These are phyloP conservation scores for Crenuchus spilurus DNA, from an alignment of 2,797 vertebrate genomes.

Conservation along the genomic window DNA sequence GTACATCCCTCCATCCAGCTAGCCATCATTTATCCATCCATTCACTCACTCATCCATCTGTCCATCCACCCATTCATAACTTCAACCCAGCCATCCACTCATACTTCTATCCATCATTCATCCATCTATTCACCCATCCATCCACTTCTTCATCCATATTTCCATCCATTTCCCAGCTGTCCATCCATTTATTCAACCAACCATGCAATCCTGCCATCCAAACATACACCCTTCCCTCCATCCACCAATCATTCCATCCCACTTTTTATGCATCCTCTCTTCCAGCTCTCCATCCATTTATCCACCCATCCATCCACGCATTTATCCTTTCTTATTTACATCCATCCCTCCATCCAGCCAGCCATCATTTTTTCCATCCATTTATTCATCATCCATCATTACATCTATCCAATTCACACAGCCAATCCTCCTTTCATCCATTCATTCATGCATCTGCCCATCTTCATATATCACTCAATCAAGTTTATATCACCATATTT, in stretches of 20 bases:
- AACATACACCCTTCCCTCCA: neutral
- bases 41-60: neutral
- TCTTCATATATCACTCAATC: no score
- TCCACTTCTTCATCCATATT: neutral
- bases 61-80: neutral
- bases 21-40: no score
- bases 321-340: neutral
- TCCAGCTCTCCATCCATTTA: constrained; percentile 21
- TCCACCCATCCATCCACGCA: constrained; percentile 12
- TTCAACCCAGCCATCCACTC: neutral
- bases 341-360: neutral
- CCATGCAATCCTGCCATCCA: neutral
- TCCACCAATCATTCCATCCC: neutral
- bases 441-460: neutral
- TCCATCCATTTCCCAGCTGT: neutral
- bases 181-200: neutral
- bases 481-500: no score
- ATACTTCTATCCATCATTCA: neutral
- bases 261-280: neutral
- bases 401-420: neutral
- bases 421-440: neutral
- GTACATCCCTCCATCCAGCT: no score
- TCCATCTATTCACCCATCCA: neutral
- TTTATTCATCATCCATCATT: constrained; percentile 13
- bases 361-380: neutral